Base-by-base conservation (phyloP, 2,797 vertebrate genomes). In the Hipposideros larvatus region DNA sequence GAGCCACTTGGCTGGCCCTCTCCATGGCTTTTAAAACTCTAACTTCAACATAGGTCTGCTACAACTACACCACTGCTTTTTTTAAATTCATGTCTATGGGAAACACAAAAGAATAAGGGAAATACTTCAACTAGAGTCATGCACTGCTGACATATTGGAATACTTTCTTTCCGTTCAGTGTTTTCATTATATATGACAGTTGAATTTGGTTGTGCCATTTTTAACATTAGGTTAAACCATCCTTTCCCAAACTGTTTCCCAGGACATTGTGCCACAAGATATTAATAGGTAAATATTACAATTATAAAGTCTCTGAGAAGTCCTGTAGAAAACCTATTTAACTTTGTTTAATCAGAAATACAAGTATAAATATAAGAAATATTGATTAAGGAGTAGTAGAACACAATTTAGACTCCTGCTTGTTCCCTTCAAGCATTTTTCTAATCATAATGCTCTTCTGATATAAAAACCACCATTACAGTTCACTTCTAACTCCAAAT, bases 1-100 rank as follows among this genome's bases (percentile, higher is more conserved):
- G 37, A 37, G 37, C 3, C 37, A 37, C 37, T 37, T 37, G 37
- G 37, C 37, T 37, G 37, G 37, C 37, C 37, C 37, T 37, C 37
- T 37, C 37, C 19, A 66, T n/a, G 55, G 53, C 75, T 95, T 97
- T 95, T 74, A 61, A 66, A 94, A 83, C 14, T 83, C 57, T 4
- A 6, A 84, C 48, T 65, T 71, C 59, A 55, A 74, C 19, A 46
- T 55, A 37, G 8, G 10, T 66, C 21, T 71, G 9, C 79, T 90
- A 61, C 14, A 77, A n/a, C 43, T 70, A 51, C 2, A 63, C 34
- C 31, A 26, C 18, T 70, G 15, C 41, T 93, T 80, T 70, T 31
- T 96, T 88, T 55, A 71, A 84, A 7, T 48, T 57, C 59, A 21
- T 48, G 59, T 87, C 88, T 65, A 53, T 28, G 24, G 57, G 11